Base-by-base conservation (phyloP, 2,113 vertebrate genomes). In the Danio rerio region DNA sequence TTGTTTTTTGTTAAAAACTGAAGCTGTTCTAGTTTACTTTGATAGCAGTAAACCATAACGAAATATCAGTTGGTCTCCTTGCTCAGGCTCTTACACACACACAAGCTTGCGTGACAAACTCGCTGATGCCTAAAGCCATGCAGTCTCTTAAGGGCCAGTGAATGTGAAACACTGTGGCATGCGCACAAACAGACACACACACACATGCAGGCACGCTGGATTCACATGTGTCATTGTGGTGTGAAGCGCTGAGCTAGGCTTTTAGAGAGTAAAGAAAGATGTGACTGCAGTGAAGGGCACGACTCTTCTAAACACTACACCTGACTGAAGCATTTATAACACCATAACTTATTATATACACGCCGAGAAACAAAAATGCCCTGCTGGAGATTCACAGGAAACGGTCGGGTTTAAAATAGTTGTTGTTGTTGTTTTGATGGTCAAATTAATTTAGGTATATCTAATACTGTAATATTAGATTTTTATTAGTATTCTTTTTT, bases 31-130 rank as follows among this genome's bases (percentile, higher is more conserved):
- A 50, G 45, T 2, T 45, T 47, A 68, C 65, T 18, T 68, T 68
- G 5, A 68, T 15, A 16, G 62, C 62, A 15, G 31, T 31, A 40
- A 50, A 70, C 6, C 6, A 43, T 50, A 21, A 15, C 13, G 7
- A 47, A 68, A 47, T 68, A 47, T 71, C 8, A 71, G 69, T 21
- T 43, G 18, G 69, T 71, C 49, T 52, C 52, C 47, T 18, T 52
- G 18, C 20, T 18, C 45, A 50, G 0, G 18, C 69, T 71, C 49
- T 63, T 63, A 13, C 61, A 31, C 71, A 56, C 71, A 81, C 58
- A 76, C 80, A 82, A 80, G 65, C 71, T 87, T 73, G 83, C 86
- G 83, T 87, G 86, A 87, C 86, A 87, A 82, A 50, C 78, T 81
- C 56, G 31, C 65, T 77, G n/a, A 76, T 77, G 83, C 86, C 66